Evolutionary conservation across 2,797 vertebrate genomes (phyloP).

Genomic region (Bradypus variegatus): DNA sequence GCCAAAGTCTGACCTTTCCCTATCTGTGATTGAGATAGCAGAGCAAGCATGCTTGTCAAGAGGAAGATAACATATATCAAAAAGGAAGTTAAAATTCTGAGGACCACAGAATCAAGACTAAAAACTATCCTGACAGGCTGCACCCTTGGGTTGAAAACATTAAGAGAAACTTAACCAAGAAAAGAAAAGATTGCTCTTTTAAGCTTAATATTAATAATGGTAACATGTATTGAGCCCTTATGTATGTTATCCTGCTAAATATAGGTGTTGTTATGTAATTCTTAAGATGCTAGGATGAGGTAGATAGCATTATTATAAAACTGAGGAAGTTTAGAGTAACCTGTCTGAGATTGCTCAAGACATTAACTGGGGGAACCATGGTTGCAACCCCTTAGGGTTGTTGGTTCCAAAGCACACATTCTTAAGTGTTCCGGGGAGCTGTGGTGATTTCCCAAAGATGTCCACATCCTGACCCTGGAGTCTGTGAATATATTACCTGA

Average conservation of each 20-base stretch:
- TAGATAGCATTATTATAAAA: background rate
- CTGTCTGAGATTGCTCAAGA: background rate
- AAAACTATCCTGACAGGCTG: background rate
- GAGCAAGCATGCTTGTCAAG: background rate
- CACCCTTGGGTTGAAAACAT: background rate
- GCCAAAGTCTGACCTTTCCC: background rate
- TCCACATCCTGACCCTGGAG: background rate
- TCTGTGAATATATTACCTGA: background rate
- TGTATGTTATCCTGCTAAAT: background rate
- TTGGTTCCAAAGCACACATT: background rate
- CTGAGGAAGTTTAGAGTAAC: background rate
- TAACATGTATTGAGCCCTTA: background rate
- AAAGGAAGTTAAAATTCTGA: background rate
- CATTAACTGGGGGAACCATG: background rate
- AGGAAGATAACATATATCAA: background rate
- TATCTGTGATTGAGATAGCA: background rate
- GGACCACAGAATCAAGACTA: constrained; percentile 31
- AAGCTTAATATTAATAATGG: background rate
- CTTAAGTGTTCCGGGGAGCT: background rate
- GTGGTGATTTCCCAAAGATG: background rate
- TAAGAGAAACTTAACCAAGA: constrained; percentile 1
- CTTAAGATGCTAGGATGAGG: background rate
- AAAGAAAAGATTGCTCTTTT: background rate
- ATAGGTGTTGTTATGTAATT: background rate
- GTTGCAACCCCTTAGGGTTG: background rate